phyloP scores from a whole-genome alignment of 2,888 invertebrate genomes.

The Parnassius smintheus region DNA sequence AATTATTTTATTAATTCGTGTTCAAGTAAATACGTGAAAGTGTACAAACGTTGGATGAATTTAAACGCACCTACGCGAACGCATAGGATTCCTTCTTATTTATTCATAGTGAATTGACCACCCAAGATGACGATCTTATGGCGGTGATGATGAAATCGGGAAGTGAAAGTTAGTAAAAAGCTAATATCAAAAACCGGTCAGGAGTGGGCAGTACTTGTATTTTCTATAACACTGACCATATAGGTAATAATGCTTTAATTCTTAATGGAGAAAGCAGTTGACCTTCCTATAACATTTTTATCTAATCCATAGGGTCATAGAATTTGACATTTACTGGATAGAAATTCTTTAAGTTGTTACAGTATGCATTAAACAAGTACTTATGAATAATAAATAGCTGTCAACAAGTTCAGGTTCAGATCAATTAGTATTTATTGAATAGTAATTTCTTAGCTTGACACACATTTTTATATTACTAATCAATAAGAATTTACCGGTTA shows the following conservation, averaged over 20 bases:
- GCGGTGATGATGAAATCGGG: slow-evolving; percentile 35
- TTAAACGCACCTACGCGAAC: slow-evolving; percentile 13
- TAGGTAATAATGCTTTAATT: slow-evolving; percentile 25
- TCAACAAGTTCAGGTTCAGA: too few relatives aligned
- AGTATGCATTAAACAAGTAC: too few relatives aligned
- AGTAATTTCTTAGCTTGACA: too few relatives aligned
- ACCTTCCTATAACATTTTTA: slow-evolving; percentile 32
- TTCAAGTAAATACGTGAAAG: too few relatives aligned
- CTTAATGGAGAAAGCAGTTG: slow-evolving; percentile 38
- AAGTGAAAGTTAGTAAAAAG: slow-evolving; percentile 46
- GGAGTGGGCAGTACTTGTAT: slow-evolving; percentile 28
- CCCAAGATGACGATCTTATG: slow-evolving; percentile 28
- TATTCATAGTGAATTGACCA: slow-evolving; percentile 21
- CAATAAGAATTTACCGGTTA: not conserved
- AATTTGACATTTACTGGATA: slow-evolving; percentile 7
- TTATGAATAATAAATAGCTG: too few relatives aligned
- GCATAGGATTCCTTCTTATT: slow-evolving; percentile 12
- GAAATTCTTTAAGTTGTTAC: too few relatives aligned
- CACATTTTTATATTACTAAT: too few relatives aligned
- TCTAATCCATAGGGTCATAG: slow-evolving; percentile 23
- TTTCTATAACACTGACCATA: slow-evolving; percentile 32
- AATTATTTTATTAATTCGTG: too few relatives aligned
- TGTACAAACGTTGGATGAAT: too few relatives aligned
- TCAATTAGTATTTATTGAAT: too few relatives aligned
- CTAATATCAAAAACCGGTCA: slow-evolving; percentile 37